Conservation (phyloP, 2,797 vertebrate genomes). For the Spondyliosoma cantharus region DNA sequence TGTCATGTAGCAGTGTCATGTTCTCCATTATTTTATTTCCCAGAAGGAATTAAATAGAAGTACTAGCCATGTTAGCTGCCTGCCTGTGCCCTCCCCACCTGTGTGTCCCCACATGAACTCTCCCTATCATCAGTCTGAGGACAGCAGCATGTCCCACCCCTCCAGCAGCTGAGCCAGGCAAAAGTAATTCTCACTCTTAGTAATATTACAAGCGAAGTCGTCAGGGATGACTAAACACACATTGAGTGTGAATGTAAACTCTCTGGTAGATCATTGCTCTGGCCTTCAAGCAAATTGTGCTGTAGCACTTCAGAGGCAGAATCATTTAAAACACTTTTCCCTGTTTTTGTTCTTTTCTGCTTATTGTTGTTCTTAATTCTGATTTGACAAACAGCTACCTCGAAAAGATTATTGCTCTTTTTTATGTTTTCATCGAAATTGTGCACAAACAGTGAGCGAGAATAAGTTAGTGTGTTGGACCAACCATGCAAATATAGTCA, state of each 20-base stretch:
- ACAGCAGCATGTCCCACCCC: background rate
- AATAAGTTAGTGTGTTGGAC: background rate
- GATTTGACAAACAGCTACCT: background rate
- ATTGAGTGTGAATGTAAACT: background rate
- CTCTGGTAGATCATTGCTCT: slow-evolving; percentile 1
- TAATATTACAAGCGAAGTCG: background rate
- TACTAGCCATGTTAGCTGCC: background rate
- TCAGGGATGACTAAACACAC: background rate
- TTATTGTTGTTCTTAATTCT: background rate
- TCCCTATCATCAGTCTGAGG: slow-evolving; percentile 1
- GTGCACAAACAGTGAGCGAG: background rate
- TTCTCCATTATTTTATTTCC: background rate
- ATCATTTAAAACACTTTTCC: background rate
- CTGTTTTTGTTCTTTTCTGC: background rate
- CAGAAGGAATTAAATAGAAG: background rate
- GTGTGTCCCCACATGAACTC: slow-evolving; percentile 25
- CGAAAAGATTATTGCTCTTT: slow-evolving; percentile 1
- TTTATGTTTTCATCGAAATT: background rate
- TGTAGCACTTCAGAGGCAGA: background rate
- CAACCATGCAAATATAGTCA: background rate
- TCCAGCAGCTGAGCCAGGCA: background rate
- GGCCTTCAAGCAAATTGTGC: slow-evolving; percentile 14
- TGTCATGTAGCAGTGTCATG: background rate
- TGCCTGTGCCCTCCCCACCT: background rate
- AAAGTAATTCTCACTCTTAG: background rate